Percentiles rank a stretch among this genome's conserved stretches.
Evolutionary conservation across 1,140 invertebrate species (phyloP).

Genomic region (Drosophila rufa): DNA sequence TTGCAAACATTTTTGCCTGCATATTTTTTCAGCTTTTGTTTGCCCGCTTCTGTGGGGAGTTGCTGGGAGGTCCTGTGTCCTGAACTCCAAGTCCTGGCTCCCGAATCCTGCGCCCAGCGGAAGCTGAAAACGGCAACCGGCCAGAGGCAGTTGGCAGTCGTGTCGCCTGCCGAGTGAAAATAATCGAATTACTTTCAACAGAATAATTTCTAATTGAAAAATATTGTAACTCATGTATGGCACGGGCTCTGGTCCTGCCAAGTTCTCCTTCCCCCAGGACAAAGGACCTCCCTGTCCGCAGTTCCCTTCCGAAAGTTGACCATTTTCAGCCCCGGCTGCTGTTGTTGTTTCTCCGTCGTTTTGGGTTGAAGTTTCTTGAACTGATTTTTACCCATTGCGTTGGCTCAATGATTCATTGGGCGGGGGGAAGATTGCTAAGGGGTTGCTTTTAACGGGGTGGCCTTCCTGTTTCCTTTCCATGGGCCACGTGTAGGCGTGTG

Average conservation of each 20-base stretch:
- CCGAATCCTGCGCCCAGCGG: constrained; percentile 36
- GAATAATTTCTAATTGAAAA: constrained; percentile 86
- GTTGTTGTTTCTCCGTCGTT: constrained; percentile 27
- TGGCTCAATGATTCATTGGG: constrained; percentile 29
- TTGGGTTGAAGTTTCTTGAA: constrained; percentile 25
- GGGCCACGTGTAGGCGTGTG: constrained; percentile 62
- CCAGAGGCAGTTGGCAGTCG: constrained; percentile 50
- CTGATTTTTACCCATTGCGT: constrained; percentile 37
- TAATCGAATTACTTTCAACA: constrained; percentile 85
- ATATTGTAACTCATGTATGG: constrained; percentile 82
- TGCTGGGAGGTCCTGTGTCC: constrained; percentile 18
- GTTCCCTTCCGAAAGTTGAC: constrained; percentile 23
- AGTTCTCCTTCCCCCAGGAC: constrained; percentile 16
- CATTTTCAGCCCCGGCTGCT: constrained; percentile 19
- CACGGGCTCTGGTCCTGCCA: constrained; percentile 27
- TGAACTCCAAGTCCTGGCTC: constrained; percentile 13
- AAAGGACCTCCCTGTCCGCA: constrained; percentile 19
- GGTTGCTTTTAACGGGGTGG: constrained; percentile 27
- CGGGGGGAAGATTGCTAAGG: constrained; percentile 24
- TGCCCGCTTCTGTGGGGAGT: not conserved
- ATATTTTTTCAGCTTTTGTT: constrained; percentile 45
- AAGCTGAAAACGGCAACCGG: constrained; percentile 51
- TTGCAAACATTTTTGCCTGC: constrained; percentile 76
- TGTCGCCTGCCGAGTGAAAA: constrained; percentile 79
- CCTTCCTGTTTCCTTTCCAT: constrained; percentile 48